Percentiles rank a stretch among this genome's conserved stretches.
Evolutionary conservation across 2,797 vertebrate genomes (phyloP).

Genomic region (Acestrorhynchus altus): DNA sequence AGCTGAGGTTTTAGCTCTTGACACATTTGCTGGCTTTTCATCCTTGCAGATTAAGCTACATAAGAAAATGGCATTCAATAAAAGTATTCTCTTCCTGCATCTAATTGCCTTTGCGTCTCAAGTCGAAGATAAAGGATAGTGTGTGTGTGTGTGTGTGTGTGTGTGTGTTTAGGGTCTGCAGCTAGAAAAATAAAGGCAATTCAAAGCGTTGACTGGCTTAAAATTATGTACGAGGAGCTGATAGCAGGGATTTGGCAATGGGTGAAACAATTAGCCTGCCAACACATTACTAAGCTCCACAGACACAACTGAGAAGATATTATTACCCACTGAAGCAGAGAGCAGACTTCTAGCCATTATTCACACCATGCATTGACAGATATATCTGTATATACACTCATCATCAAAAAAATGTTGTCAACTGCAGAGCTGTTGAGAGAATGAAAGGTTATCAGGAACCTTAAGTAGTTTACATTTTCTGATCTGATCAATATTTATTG

Average conservation of each 20-base stretch:
- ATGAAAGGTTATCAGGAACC: too few species aligned
- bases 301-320: neutral
- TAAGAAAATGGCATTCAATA: slow-evolving; percentile 9
- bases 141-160: too few species aligned
- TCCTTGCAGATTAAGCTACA: neutral
- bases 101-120: slow-evolving; percentile 15
- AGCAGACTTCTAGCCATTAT: neutral
- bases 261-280: slow-evolving; percentile 49
- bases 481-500: too few species aligned
- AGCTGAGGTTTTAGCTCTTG: neutral
- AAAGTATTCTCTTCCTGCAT: neutral
- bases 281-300: slow-evolving; percentile 27
- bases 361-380: neutral
- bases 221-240: slow-evolving; percentile 2
- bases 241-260: slow-evolving; percentile 1
- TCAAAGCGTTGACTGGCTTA: neutral
- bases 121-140: slow-evolving; percentile 8
- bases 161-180: too few species aligned
- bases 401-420: too few species aligned
- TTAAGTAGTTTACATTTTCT: too few species aligned
- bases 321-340: slow-evolving; percentile 8
- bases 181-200: neutral
- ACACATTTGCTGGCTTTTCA: neutral
- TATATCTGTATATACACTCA: too few species aligned
- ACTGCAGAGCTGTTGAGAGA: too few species aligned